Base-by-base conservation (phyloP, 1,140 invertebrate species). In the Drosophila triauraria region DNA sequence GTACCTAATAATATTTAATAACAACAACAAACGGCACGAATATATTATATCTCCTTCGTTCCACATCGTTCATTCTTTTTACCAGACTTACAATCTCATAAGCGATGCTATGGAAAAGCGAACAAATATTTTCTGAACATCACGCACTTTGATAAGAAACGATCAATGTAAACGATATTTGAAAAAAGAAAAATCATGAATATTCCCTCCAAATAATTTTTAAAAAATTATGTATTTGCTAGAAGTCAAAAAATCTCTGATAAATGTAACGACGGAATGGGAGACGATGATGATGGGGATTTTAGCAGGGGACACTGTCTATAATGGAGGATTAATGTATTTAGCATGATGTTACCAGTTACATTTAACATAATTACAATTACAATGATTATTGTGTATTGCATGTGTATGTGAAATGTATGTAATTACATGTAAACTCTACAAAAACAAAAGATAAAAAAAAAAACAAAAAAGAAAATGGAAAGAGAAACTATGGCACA, bases 201-300 rank as follows among this genome's bases (percentile, higher is more conserved):
- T 91, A 91, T 91, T 91, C 90, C 90, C 90, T 91, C 90, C 90
- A 91, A 90, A 91, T 91, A 91, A 91, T 90, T 91, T 90, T 86
- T 76, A 82, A 91, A 88, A 91, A 88, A 91, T 90, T 90, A 90
- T 80, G 74, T 81, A 88, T 85, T 77, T 75, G 85, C 78, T 79
- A 81, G 57, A 68, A 60, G 77, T 78, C 77, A 84, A 82, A 84
- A 84, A 82, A 80, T 87, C 84, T 88, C 80, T 88, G 80, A 81
- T 78, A 88, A 75, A 54, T 75, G 74, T 76, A 74, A 82, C 27
- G 44, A 44, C 13, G 15, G 35, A n/a, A 8, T 40, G 38, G 15
- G 17, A 17, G 27, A n/a, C 32, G 53, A 23, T 20, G 53, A 38
- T n/a, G 27, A 13, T 70, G 40, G 64, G 54, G 43, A 78, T 75